Base-by-base conservation (phyloP, 1,140 invertebrate species). In the Penaeus chinensis region DNA sequence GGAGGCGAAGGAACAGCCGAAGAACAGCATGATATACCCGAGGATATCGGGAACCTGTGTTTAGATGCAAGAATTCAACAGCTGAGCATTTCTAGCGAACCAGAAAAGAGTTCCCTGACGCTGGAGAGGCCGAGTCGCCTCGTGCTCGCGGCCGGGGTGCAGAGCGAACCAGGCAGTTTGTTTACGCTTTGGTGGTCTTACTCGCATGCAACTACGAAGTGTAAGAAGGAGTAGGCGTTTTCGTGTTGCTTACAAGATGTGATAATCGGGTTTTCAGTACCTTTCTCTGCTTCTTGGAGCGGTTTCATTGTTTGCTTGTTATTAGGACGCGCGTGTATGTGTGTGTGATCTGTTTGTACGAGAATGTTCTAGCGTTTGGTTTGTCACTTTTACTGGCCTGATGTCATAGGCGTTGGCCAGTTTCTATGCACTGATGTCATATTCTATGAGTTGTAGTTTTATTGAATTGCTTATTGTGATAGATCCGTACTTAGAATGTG, bases 151-250 rank as follows among this genome's bases (percentile, higher is more conserved):
- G 87, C 87, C 54, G 87, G 87, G 18, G 82, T 89, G 54, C 82
- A 81, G 60, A 80, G 63, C 76, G 87, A 89, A 42, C 82, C 82
- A 62, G 87, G 87, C 13, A 63, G 82, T 24, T 27, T 89, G 24
- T 89, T 89, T 47, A 89, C 87, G 4, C 82, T 89, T 11, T 89
- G 87, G 87, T 89, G 87, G 87, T 42, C 86, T 20, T 22, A 82
- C 13, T 74, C 80, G 24, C 62, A n/a, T n/a, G 71, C 63, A 1
- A 60, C 69, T 42, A 22, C 16, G n/a, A 87, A 87, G 61, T 82
- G 74, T 32, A 87, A 87, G 60, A 65, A 87, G 42, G 86, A 87
- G 20, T 87, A 85, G 37, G 5, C 37, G 22, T 69, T 69, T 60
- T 18, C n/a, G 3, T 24, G 61, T 11, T 47, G n/a, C 18, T 54